Conservation (phyloP, 1,140 invertebrate species). For the Plodia interpunctella region DNA sequence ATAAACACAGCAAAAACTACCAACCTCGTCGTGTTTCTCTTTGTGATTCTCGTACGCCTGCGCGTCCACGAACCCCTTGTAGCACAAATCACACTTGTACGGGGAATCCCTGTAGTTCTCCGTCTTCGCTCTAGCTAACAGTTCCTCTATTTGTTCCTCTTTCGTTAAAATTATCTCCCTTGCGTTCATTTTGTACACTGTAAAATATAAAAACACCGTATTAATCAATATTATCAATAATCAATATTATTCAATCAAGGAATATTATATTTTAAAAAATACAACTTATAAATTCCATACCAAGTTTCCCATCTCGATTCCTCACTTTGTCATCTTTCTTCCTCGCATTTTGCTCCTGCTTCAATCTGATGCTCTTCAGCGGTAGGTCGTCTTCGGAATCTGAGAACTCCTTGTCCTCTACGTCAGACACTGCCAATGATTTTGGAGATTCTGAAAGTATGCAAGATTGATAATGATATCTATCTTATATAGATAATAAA, state of each 20-base stretch:
- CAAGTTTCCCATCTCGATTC: slow-evolving; percentile 8
- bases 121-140: slow-evolving; percentile 30
- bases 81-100: slow-evolving; percentile 48
- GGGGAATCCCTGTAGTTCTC: slow-evolving; percentile 50
- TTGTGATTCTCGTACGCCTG: slow-evolving; percentile 46
- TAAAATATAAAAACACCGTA: not conserved
- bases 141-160: slow-evolving; percentile 38
- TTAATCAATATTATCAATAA: too few relatives aligned
- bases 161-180: slow-evolving; percentile 36
- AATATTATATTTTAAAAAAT: too few relatives aligned
- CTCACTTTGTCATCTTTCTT: slow-evolving; percentile 14
- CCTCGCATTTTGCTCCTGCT: slow-evolving; percentile 14
- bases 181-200: slow-evolving; percentile 35
- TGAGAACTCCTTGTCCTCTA: not conserved
- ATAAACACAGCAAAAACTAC: not conserved
- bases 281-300: not conserved
- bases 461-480: too few relatives aligned
- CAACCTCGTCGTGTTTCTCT: slow-evolving; percentile 50
- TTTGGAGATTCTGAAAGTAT: not conserved
- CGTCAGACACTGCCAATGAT: not conserved
- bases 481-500: too few relatives aligned
- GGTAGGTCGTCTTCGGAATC: slow-evolving; percentile 54
- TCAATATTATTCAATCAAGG: too few relatives aligned
- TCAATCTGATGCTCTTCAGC: slow-evolving; percentile 32
- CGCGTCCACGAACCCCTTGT: slow-evolving; percentile 48